These are phyloP conservation scores for Drosophila sp. DNA, from an alignment of 1,140 invertebrate genomes.

Conservation along the genomic window DNA sequence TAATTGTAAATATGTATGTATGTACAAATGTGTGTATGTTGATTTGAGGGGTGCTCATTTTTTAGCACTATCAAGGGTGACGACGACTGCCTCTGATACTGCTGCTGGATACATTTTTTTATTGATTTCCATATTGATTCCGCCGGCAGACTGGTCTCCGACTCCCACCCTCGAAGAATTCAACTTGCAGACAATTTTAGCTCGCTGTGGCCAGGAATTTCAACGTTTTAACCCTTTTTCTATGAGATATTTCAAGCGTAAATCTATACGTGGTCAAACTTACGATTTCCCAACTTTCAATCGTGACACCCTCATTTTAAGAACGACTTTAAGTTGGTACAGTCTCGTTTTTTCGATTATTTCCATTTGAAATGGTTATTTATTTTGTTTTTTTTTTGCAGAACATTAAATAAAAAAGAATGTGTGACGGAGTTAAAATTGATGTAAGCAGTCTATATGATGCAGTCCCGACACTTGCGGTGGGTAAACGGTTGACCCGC, in stretches of 20 bases:
- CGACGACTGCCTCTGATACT: constrained; percentile 32
- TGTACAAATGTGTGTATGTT: not conserved
- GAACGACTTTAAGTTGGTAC: constrained; percentile 16
- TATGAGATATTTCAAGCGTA: constrained; percentile 48
- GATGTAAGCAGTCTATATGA: not conserved
- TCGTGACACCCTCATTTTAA: constrained; percentile 14
- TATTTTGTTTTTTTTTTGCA: not conserved
- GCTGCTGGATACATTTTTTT: constrained; percentile 58
- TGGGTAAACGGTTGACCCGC: too few relatives aligned
- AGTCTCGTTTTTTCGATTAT: constrained; percentile 2
- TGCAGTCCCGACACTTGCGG: too few relatives aligned
- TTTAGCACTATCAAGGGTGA: constrained; percentile 58
- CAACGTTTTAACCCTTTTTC: constrained; percentile 51
- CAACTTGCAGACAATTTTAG: constrained; percentile 22
- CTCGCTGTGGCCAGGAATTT: constrained; percentile 28
- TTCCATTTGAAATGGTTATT: not conserved
- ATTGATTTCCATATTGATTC: constrained; percentile 76
- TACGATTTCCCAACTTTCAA: constrained; percentile 21
- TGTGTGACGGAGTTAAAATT: not conserved
- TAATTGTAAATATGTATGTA: constrained; percentile 12
- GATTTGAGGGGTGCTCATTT: constrained; percentile 43
- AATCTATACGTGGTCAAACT: constrained; percentile 31
- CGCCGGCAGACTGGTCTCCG: constrained; percentile 31
- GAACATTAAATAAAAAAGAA: not conserved
- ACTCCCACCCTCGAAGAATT: constrained; percentile 27